These are phyloP conservation scores for Helicoverpa zea DNA, from an alignment of 1,140 invertebrate genomes.

Conservation along the genomic window DNA sequence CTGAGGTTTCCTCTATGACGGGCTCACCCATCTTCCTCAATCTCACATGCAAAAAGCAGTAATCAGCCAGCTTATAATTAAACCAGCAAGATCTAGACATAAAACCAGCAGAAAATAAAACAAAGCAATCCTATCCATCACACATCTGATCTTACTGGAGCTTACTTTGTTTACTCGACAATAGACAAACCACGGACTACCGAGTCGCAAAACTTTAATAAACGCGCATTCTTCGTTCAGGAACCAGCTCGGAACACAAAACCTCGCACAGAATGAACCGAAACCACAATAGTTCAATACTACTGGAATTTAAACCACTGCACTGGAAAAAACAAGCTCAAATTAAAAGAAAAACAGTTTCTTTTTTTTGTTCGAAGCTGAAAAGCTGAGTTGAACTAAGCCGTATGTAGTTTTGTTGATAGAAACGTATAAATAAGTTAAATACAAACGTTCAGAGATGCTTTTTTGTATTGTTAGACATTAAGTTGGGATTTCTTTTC, in stretches of 20 bases:
- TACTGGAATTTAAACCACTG: constrained; percentile 27
- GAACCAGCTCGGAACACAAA: constrained; percentile 25
- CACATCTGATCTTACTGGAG: background rate
- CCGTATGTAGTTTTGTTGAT: background rate
- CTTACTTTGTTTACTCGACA: constrained; percentile 21
- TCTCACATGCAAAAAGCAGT: no score
- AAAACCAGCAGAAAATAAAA: background rate
- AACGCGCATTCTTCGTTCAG: constrained; percentile 1
- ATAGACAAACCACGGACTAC: background rate
- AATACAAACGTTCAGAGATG: no score
- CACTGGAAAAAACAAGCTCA: constrained; percentile 32
- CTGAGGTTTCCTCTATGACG: no score
- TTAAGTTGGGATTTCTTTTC: no score
- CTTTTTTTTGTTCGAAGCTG: constrained; percentile 1
- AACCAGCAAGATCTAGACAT: background rate
- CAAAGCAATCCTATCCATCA: background rate
- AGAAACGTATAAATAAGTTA: background rate
- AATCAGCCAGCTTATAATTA: background rate
- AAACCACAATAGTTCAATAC: constrained; percentile 30
- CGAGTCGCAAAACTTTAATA: constrained; percentile 26
- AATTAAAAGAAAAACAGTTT: constrained; percentile 43
- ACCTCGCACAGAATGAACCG: background rate
- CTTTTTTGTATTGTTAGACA: no score
- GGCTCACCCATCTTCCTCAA: no score
- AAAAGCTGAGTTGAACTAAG: background rate